Base-by-base conservation (phyloP, 2,797 vertebrate species). In the Clarias platycephalus region DNA sequence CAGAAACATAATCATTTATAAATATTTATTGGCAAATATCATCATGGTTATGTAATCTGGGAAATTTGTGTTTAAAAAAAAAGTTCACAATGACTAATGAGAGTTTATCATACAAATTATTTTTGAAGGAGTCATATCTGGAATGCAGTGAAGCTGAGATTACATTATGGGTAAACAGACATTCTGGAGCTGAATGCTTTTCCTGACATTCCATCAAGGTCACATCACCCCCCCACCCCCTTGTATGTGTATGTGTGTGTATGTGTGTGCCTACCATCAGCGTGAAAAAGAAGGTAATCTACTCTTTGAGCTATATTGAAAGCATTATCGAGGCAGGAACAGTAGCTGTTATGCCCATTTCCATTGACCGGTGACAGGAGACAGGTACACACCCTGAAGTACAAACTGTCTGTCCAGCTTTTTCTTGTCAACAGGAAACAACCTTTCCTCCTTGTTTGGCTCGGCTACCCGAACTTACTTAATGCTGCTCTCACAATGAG, bases 351-450 rank as follows among this genome's bases (percentile, higher is more conserved):
- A 89, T 87, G 80, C 63, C 86, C 55, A 83, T 83, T 70, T 87
- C 68, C 88, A 87, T 58, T 9, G 9, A 84, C 34, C 6, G 71
- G 79, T 58, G 82, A 79, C 53, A 68, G 67, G 60, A 83, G 82
- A 84, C 77, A 80, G 20, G 83, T 77, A 86, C 86, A 86, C 87
- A 86, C 88, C 89, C 89, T 83, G 84, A 86, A 81, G 82, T 70
- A 83, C 72, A 87, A 85, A 84, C 80, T 85, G 79, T 89, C 85
- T 87, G 66, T 87, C 44, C 83, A 81, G 84, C 79, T 68, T 80
- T 85, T 85, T 87, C 83, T 87, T 83, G 86, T 89, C 87, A 93
- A 93, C 92, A 94, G 92, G 91, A 94, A 91, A 86, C 83, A 87
- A 90, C 77, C 75, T 90, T 89, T 91, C 89, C 88, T 88, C 84